Evolutionary conservation across 2,113 vertebrate genomes (phyloP).

Genomic region (Prionailurus bengalensis): DNA sequence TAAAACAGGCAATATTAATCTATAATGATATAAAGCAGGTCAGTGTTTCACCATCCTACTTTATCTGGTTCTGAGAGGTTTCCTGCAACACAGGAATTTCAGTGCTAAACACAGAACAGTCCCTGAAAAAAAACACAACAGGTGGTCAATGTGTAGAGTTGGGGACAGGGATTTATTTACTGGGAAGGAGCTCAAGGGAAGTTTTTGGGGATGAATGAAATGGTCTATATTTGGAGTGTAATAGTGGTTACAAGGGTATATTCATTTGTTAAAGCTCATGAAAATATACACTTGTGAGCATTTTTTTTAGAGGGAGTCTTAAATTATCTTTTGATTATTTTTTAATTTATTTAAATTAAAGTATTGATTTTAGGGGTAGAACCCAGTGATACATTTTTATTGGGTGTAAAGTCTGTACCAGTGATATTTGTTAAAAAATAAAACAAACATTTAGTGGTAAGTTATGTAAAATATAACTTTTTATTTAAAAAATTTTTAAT

Average conservation of each 20-base stretch:
- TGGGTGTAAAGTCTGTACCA: background rate
- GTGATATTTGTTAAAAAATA: background rate
- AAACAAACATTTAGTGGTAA: background rate
- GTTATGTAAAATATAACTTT: background rate
- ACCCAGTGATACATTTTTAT: background rate
- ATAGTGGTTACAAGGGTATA: background rate
- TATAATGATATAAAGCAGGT: background rate
- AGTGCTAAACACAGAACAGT: background rate
- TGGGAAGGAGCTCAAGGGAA: background rate
- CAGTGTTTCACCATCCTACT: background rate
- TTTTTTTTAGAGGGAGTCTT: background rate
- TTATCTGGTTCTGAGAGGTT: background rate
- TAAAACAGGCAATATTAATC: background rate
- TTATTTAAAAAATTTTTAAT: background rate
- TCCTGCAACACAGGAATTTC: background rate
- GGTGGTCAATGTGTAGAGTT: background rate
- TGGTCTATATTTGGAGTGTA: background rate
- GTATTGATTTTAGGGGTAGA: too few relatives aligned
- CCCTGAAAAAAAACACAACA: background rate
- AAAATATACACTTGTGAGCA: background rate
- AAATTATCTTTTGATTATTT: too few relatives aligned
- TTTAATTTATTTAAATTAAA: too few relatives aligned
- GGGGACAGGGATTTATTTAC: background rate
- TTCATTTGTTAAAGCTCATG: conserved; percentile 9
- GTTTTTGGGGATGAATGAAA: background rate